Evolutionary conservation across 2,113 vertebrate genomes (phyloP), one percentile per base, ranked within the genome.

Genomic region (Gnathonemus echidnorhynchus): DNA sequence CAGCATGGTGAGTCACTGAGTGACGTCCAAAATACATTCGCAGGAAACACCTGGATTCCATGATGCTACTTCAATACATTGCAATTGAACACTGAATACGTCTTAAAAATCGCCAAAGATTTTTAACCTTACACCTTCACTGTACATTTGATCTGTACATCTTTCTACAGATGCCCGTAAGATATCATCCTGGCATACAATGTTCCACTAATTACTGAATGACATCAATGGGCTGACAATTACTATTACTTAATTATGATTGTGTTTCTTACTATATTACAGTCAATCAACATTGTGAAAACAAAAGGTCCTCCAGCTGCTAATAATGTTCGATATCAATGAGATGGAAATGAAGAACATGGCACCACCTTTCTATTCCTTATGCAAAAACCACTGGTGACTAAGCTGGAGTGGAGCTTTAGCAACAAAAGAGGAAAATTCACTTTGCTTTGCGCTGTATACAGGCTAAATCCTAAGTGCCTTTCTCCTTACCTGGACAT

Each of bases 401-500:
- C 31, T 17, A 80, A 80, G 74, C 74, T 39, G 13, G 1, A 77
- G 35, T 35, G 70, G 15, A 39, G 5, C 21, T 6, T 80, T 21
- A 42, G 17, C 35, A 80, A 42, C 35, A 35, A 19, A 42, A 39
- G 74, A 17, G 74, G 74, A 80, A 80, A 80, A 80, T 42, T 15
- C 74, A 80, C 35, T 80, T 80, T 7, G 35, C 74, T 80, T 42
- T 19, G 74, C 42, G 74, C 74, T 80, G 74, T 80, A 8, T 80
- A 5, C 13, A 39, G 74, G 6, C 13, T 80, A 80, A 80, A 19
- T 42, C 74, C 15, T 87, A 53, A 50, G n/a, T 49, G 2, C 31
- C n/a, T 62, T 45, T 35, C 52, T 9, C 53, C n/a, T 90, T 93
- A 98, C 98, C 98, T 99, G 93, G 97, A 96, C 98, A 99, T 99